Evolutionary conservation across 2,888 invertebrate species (phyloP).

Genomic region (Drosophila melanocephala): DNA sequence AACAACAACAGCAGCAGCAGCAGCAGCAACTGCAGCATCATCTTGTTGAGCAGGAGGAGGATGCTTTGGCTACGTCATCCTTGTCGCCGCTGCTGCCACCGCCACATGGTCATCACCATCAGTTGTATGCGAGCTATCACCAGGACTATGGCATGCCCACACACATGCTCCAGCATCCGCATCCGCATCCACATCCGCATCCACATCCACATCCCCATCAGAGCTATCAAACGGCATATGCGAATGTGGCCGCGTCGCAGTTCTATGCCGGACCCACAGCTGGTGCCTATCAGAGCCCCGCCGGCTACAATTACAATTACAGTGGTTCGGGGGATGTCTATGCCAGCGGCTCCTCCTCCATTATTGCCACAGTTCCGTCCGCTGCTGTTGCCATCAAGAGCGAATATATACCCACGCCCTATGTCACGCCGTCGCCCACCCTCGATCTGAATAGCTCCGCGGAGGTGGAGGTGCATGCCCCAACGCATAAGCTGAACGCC

Average conservation of each 20-base stretch:
- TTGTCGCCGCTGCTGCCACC: slow-evolving; percentile 69
- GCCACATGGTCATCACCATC: slow-evolving; percentile 57
- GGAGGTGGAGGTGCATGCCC: slow-evolving; percentile 80
- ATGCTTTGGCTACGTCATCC: slow-evolving; percentile 50
- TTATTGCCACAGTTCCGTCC: slow-evolving; percentile 58
- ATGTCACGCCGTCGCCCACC: slow-evolving; percentile 84
- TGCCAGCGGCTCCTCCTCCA: slow-evolving; percentile 52
- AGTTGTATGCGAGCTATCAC: slow-evolving; percentile 68
- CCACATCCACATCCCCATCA: slow-evolving; percentile 52
- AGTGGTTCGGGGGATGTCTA: slow-evolving; percentile 59
- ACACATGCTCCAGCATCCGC: slow-evolving; percentile 65
- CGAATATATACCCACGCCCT: slow-evolving; percentile 81
- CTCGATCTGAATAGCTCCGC: slow-evolving; percentile 83
- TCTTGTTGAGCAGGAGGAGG: slow-evolving; percentile 55
- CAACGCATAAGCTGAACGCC: slow-evolving; percentile 59
- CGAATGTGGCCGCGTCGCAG: slow-evolving; percentile 59
- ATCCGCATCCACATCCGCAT: slow-evolving; percentile 26
- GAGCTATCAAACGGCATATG: slow-evolving; percentile 61
- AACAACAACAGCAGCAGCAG: slow-evolving; percentile 44
- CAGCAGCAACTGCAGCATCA: slow-evolving; percentile 49
- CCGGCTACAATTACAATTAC: slow-evolving; percentile 73
- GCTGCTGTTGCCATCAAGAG: slow-evolving; percentile 64
- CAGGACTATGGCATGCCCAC: slow-evolving; percentile 76
- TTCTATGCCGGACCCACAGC: slow-evolving; percentile 62
- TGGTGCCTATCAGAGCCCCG: slow-evolving; percentile 54